phyloP scores from a whole-genome alignment of 30 jellyfish, hydroid and myxozoan genomes.

The Rhopilema esculentum region DNA sequence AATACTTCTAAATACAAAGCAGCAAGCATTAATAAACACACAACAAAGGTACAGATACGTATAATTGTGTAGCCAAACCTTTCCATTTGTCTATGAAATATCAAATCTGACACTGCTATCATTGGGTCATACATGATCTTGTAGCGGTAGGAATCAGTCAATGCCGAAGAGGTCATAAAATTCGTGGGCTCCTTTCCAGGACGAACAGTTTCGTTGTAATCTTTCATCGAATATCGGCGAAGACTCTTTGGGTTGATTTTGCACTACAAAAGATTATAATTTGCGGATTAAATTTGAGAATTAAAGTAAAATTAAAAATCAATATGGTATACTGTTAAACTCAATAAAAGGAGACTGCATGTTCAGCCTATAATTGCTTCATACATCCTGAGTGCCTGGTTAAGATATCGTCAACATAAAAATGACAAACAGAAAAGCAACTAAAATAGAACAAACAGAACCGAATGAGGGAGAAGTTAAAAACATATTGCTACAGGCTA shows the following conservation, averaged over 20 bases:
- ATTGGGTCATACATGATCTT: conserved; percentile 51
- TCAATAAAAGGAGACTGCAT: no score
- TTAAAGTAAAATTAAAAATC: background rate
- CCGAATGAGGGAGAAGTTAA: no score
- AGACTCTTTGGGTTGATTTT: conserved; percentile 56
- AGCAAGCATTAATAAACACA: background rate
- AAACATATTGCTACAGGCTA: background rate
- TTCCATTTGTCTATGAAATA: conserved; percentile 29
- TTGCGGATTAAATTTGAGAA: background rate
- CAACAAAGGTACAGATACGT: background rate
- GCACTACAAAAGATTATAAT: conserved; percentile 53
- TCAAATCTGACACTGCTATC: conserved; percentile 1
- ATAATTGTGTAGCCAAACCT: conserved; percentile 29
- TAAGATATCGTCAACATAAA: no score
- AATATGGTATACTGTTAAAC: no score
- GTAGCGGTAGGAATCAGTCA: conserved; percentile 63
- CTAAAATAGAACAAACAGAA: no score
- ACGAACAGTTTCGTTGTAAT: conserved; percentile 64
- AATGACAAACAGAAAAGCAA: no score
- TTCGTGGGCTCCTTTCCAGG: conserved; percentile 83
- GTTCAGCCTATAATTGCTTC: no score
- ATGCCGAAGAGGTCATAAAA: conserved; percentile 63
- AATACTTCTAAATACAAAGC: no score
- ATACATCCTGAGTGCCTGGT: no score
- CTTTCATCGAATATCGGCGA: conserved; percentile 51